phyloP scores from a whole-genome alignment of 2,888 invertebrate species.

The Anodontia alba region DNA sequence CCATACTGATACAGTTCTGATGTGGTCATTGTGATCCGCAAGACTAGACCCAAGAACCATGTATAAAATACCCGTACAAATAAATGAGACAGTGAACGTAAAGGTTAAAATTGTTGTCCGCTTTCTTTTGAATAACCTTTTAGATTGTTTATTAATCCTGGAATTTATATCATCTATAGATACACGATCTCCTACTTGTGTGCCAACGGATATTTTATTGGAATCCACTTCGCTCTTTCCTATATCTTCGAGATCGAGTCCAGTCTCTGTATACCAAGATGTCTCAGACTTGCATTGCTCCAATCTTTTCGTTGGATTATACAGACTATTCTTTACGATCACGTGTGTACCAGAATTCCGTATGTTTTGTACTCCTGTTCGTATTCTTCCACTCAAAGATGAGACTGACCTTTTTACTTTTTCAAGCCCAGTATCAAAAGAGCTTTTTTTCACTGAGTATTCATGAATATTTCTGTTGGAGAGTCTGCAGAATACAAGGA shows the following conservation, averaged over 20 bases:
- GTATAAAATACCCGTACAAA: slow-evolving; percentile 6
- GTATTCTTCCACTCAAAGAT: background rate
- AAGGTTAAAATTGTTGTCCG: slow-evolving; percentile 7
- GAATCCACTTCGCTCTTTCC: background rate
- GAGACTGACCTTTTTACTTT: slow-evolving; percentile 5
- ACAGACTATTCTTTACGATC: background rate
- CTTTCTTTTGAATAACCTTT: background rate
- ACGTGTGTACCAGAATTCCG: background rate
- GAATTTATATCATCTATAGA: background rate
- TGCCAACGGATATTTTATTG: background rate
- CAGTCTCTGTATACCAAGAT: background rate
- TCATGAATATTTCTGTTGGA: background rate
- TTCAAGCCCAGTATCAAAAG: background rate
- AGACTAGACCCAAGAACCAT: background rate
- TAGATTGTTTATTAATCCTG: background rate
- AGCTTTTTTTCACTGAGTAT: background rate
- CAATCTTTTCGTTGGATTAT: background rate
- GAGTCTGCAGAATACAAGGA: slow-evolving; percentile 3
- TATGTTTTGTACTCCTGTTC: background rate
- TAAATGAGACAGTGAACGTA: slow-evolving; percentile 1
- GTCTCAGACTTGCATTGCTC: background rate
- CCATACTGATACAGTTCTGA: background rate
- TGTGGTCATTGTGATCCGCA: background rate
- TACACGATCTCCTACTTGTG: background rate
- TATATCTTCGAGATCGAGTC: background rate